Evolutionary conservation across 1,140 invertebrate species (phyloP), one percentile per base, ranked within the genome.

Genomic region (Drosophila auraria): DNA sequence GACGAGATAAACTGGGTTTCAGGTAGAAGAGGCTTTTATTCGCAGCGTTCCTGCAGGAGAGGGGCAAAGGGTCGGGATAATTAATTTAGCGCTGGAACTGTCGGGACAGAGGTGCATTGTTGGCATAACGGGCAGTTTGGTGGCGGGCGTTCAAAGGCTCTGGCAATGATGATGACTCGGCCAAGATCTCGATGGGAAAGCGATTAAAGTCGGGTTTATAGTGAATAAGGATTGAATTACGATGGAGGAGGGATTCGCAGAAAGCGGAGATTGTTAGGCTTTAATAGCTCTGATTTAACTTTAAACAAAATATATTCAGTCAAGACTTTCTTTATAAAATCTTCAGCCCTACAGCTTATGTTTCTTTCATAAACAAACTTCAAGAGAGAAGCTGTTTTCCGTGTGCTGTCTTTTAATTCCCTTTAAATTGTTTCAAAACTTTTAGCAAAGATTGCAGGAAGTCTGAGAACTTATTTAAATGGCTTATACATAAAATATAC

Each of bases 1-100:
- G 50, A 69, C 54, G 42, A 20, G 25, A 61, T 59, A 30, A 53
- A 40, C 49, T 23, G 60, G 53, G 38, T 51, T 44, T 49, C 63
- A 69, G 80, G 66, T 72, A 71, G 69, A 61, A 25, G 27, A 44
- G 38, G 53, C 53, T 64, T 40, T 62, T 44, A 65, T 33, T 61
- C 38, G 20, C 20, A n/a, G 4, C 27, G 25, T 36, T 36, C 3
- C 14, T 76, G 47, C 23, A 30, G 49, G 64, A 61, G 64, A 61
- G 51, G 47, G 60, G 44, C 54, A 11, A n/a, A 20, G 23, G 40
- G 25, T 30, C 27, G 23, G 30, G 62, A 82, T 81, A 90, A 90
- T 84, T 90, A 90, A 82, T 84, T 89, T 90, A 84, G 73, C 63
- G 20, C 80, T 62, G 40, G 40, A 54, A 51, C 59, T 82, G 20